Conservation (phyloP, 1,140 invertebrate species). For the Meloidogyne floridensis region DNA sequence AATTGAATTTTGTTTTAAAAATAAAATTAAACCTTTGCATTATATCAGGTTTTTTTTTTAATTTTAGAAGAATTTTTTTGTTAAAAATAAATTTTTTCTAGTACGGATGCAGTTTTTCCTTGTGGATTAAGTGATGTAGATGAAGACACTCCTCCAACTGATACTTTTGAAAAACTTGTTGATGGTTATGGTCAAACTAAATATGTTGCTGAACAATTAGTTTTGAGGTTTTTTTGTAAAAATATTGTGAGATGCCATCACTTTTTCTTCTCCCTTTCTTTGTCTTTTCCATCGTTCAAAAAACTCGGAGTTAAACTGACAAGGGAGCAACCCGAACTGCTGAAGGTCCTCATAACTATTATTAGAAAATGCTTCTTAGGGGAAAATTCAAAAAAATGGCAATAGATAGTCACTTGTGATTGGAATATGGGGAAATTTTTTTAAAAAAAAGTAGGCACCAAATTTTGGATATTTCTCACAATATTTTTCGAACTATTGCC, state of each 20-base stretch:
- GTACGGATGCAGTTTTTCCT: conserved; percentile 70
- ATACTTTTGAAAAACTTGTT: conserved; percentile 61
- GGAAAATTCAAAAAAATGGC: too few species aligned
- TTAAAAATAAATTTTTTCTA: conserved; percentile 32
- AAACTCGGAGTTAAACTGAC: too few species aligned
- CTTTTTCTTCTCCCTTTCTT: too few species aligned
- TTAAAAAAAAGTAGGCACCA: too few species aligned
- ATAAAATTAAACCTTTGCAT: conserved; percentile 69
- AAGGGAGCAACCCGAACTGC: too few species aligned
- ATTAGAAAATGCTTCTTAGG: too few species aligned
- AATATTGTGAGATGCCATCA: too few species aligned
- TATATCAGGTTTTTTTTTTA: conserved; percentile 61
- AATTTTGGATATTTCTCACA: too few species aligned
- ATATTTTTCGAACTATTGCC: background rate
- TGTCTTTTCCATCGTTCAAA: too few species aligned
- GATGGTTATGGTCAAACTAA: conserved; percentile 70
- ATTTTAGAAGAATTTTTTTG: background rate
- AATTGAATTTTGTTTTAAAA: conserved; percentile 68
- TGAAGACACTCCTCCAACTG: conserved; percentile 66
- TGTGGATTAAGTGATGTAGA: conserved; percentile 62
- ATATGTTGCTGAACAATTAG: conserved; percentile 70
- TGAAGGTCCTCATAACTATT: too few species aligned
- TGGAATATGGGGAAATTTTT: too few species aligned
- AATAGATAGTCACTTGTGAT: too few species aligned
- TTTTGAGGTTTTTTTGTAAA: conserved; percentile 45